Base-by-base conservation (phyloP, 2,888 invertebrate species). In the Gasteruption jaculator region DNA sequence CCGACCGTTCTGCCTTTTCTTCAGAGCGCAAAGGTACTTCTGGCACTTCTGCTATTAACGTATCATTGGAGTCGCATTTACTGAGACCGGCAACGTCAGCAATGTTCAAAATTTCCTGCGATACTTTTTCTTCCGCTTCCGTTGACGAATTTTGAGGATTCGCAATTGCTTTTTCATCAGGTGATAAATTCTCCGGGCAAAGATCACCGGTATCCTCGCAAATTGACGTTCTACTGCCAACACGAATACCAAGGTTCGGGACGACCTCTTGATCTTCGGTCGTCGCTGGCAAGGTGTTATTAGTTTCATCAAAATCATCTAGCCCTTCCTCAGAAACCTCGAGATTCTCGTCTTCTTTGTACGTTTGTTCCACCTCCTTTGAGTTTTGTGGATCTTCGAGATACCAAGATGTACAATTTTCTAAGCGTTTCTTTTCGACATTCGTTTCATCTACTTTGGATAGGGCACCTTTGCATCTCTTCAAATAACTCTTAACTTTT, bases 401-500 rank as follows among this genome's bases (percentile, higher is more conserved):
- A 45, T 61, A 65, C 64, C 65, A 64, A 6, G 62, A 65, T 1
- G 57, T 56, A 12, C 57, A 57, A 30, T 57, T 55, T 32, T 59
- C 60, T 11, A 46, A 49, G 18, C 57, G 52, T 45, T 56, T 58
- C 52, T 59, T 60, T 38, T 66, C 65, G 21, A 55, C 49, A 10
- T 54, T 49, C 11, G 45, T 44, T 14, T 58, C 56, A 39, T 68
- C 68, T 15, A 56, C 61, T 27, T 57, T 60, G 20, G 66, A 65
- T 5, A 77, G 56, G 1, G 71, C 77, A 38, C 73, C 75, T 59
- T 76, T 77, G 56, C 76, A 77, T 34, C 67, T 71, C 54, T 73
- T 74, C 35, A 77, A 57, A 55, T 76, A 77, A 48, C 72, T 76
- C 58, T 76, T 77, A 15, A 77, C 76, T 34, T 74, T 71, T 56